These are phyloP conservation scores for Fulmarus glacialis DNA, from an alignment of 2,113 vertebrate species.

Conservation along the genomic window DNA sequence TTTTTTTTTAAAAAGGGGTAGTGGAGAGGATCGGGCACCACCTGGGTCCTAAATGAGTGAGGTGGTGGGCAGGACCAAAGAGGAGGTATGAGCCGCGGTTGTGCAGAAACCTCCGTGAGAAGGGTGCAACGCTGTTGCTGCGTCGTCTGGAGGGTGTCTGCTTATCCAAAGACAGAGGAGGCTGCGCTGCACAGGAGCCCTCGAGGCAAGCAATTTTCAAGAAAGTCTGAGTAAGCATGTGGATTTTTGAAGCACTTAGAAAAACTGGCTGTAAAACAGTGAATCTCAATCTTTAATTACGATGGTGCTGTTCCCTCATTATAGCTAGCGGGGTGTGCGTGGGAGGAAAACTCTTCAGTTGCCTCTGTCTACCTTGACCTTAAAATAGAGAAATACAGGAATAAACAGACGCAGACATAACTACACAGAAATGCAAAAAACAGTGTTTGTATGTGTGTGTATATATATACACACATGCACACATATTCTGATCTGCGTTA, in stretches of 20 bases:
- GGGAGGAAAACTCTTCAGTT: not conserved
- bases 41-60: not conserved
- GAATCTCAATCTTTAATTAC: not conserved
- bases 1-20: not conserved
- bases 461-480: rapidly evolving
- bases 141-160: not conserved
- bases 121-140: not conserved
- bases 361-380: not conserved
- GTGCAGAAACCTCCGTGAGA: not conserved
- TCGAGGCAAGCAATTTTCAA: not conserved
- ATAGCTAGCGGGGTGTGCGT: not conserved
- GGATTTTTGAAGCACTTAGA: slow-evolving; percentile 3
- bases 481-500: not conserved
- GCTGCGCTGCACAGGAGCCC: not conserved
- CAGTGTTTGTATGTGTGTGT: rapidly evolving
- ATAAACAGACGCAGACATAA: not conserved
- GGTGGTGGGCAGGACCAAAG: not conserved
- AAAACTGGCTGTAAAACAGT: not conserved
- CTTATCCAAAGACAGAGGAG: not conserved
- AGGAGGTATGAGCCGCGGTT: not conserved
- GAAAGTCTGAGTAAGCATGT: not conserved
- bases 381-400: not conserved
- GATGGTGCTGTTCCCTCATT: not conserved
- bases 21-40: not conserved
- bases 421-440: not conserved